Evolutionary conservation across 2,888 invertebrate genomes (phyloP), one percentile per base, ranked within the genome.

Genomic region (Bombyx huttoni): DNA sequence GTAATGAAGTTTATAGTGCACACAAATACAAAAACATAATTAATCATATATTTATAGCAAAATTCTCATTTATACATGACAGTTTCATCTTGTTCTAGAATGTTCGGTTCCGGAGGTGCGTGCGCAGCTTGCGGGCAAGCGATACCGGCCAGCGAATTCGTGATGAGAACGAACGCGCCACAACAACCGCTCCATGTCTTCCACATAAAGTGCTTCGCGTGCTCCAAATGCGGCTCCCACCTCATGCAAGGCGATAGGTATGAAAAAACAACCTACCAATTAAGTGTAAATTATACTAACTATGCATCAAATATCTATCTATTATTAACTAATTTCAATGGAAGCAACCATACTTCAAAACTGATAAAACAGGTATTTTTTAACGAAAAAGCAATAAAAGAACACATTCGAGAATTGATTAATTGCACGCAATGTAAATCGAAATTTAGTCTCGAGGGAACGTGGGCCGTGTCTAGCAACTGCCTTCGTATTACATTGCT

Each of bases 151-250:
- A 94, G 93, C 88, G 98, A 98, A 88, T 92, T 96, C 85, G 97
- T 98, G 73, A 97, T 97, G 94, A 91, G 96, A 82, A 93, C 94
- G 69, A 93, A 92, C 63, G 86, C 83, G 51, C 88, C 87, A 14
- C 89, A 90, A 79, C 88, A 92, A 71, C 86, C 86, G 35, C 89
- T 91, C 61, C 92, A 92, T 85, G 96, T 96, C 72, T 97, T 96
- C 91, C 98, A 98, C 91, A 92, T 97, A 89, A 96, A 96, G 90
- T 98, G 97, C 90, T 98, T 98, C 91, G 93, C 94, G 67, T 98
- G 98, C 91, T 96, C 95, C 87, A 96, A 97, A 85, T 98, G 98
- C 85, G 94, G 95, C 70, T 91, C 93, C 71, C 94, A 93, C 84
- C 93, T 98, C 71, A 92, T 94, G 84, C 93, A 96, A 70, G 98